Percentiles rank a stretch among this genome's conserved stretches.
Evolutionary conservation across 2,113 vertebrate genomes (phyloP).

Genomic region (Oenanthe melanoleuca): DNA sequence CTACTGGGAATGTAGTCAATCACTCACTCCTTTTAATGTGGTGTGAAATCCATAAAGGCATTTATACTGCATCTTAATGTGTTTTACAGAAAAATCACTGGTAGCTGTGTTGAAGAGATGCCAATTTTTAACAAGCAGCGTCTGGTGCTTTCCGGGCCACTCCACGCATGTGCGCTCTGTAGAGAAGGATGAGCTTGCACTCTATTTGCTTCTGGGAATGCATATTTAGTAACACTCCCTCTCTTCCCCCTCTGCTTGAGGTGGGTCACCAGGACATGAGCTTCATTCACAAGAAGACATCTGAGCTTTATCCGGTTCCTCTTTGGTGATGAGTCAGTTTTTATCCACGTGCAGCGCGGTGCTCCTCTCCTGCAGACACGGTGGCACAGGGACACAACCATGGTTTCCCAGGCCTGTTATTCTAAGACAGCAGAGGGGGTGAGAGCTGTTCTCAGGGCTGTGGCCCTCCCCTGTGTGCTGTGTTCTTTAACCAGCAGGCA

Average conservation of each 20-base stretch:
- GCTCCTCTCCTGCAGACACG: background rate
- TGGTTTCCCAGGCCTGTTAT: background rate
- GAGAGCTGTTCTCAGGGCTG: rapidly evolving
- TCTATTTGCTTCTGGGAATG: background rate
- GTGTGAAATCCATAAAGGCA: constrained; percentile 66
- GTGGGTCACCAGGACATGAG: background rate
- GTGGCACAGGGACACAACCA: background rate
- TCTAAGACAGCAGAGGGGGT: background rate
- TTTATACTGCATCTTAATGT: constrained; percentile 62
- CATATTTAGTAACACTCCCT: background rate
- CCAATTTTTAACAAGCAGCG: constrained; percentile 51
- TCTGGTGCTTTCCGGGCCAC: constrained; percentile 15
- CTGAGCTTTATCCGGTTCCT: rapidly evolving
- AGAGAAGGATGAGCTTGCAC: background rate
- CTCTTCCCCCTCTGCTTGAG: background rate
- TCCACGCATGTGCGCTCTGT: background rate
- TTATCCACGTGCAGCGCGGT: rapidly evolving
- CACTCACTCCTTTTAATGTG: constrained; percentile 62
- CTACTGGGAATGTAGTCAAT: constrained; percentile 61
- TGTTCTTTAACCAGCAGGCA: background rate
- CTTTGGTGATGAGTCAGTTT: background rate
- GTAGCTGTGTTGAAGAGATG: constrained; percentile 55
- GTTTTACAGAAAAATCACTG: constrained; percentile 64
- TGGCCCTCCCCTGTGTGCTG: background rate
- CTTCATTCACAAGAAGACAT: background rate